These are phyloP conservation scores for Monochamus saltuarius DNA, from an alignment of 1,140 invertebrate genomes.

Conservation along the genomic window DNA sequence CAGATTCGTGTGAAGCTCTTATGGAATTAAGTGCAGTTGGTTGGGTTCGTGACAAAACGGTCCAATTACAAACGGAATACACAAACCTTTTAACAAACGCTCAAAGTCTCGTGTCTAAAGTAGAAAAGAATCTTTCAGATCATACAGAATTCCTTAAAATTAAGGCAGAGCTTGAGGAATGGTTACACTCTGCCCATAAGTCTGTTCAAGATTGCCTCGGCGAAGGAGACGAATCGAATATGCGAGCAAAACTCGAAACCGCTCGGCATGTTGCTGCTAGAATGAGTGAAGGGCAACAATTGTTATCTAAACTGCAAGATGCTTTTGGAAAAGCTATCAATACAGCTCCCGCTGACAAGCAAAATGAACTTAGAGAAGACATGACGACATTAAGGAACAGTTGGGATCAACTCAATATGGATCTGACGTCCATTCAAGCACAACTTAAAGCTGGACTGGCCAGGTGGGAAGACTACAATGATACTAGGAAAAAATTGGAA, in stretches of 20 bases:
- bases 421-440: conserved; percentile 74
- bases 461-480: conserved; percentile 80
- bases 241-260: conserved; percentile 83
- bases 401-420: conserved; percentile 82
- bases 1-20: conserved; percentile 82
- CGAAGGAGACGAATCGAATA: conserved; percentile 73
- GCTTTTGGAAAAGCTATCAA: conserved; percentile 83
- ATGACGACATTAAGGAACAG: conserved; percentile 73
- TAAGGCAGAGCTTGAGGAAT: conserved; percentile 77
- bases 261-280: conserved; percentile 69
- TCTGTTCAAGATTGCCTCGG: conserved; percentile 80
- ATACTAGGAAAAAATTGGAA: conserved; percentile 66
- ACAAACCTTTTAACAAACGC: conserved; percentile 73
- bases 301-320: conserved; percentile 76
- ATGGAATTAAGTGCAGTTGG: conserved; percentile 82
- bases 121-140: conserved; percentile 86
- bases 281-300: conserved; percentile 83
- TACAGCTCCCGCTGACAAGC: conserved; percentile 75
- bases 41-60: conserved; percentile 81
- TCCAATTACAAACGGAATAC: conserved; percentile 79
- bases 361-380: conserved; percentile 72
- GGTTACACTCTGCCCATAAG: conserved; percentile 75
- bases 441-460: conserved; percentile 74
- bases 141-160: conserved; percentile 86
- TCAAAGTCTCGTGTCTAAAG: conserved; percentile 76